Evolutionary conservation across 2,797 vertebrate species (phyloP).

Genomic region (Leontopithecus rosalia): DNA sequence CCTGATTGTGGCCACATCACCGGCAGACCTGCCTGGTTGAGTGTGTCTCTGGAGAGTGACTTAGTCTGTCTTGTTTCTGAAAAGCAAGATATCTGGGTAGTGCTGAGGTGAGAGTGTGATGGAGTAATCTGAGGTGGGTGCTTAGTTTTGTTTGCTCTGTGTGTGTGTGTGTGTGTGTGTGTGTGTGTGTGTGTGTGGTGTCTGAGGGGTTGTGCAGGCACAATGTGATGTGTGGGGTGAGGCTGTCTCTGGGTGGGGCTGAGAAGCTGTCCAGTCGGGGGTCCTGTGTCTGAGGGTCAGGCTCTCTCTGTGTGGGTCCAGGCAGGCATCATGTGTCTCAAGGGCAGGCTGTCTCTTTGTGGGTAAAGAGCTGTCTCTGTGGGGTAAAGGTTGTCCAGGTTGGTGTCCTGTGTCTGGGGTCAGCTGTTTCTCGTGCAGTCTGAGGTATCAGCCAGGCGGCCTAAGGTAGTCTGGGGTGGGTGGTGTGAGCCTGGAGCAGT

Average conservation of each 20-base stretch:
- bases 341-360: not conserved
- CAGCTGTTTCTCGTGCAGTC: not conserved
- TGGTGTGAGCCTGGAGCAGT: not conserved
- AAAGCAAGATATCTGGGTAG: not conserved
- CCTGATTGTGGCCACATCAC: not conserved
- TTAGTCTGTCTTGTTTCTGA: not conserved
- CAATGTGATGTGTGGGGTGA: not conserved
- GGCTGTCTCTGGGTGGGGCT: not conserved
- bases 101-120: not conserved
- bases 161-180: accelerated
- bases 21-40: not conserved
- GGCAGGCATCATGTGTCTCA: no score
- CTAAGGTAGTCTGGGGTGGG: not conserved
- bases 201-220: not conserved
- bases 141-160: not conserved
- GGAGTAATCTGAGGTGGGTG: not conserved
- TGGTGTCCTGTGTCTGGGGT: not conserved
- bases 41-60: not conserved
- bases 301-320: not conserved
- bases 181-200: not conserved
- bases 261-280: not conserved
- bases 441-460: not conserved
- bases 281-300: not conserved
- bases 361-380: not conserved
- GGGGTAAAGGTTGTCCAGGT: not conserved